Evolutionary conservation across 1,140 invertebrate genomes (phyloP).

Genomic region (Drosophila erecta): DNA sequence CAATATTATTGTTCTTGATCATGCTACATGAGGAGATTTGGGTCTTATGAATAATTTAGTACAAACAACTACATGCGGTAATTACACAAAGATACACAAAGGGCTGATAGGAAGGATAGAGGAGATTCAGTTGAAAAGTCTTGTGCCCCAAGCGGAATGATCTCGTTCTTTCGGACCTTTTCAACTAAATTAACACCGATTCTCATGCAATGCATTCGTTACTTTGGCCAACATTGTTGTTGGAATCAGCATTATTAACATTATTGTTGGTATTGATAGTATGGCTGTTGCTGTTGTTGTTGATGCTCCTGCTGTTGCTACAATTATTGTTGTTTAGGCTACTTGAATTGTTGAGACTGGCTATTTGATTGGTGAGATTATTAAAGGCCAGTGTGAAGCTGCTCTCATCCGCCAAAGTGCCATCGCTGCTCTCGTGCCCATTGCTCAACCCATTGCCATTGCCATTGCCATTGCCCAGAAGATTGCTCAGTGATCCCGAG

Average conservation of each 20-base stretch:
- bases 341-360: constrained; percentile 67
- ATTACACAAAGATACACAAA: constrained; percentile 25
- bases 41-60: constrained; percentile 57
- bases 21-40: constrained; percentile 22
- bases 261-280: constrained; percentile 32
- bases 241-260: constrained; percentile 67
- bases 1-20: constrained; percentile 31
- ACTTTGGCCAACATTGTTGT: constrained; percentile 75
- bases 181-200: constrained; percentile 72
- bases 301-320: constrained; percentile 40
- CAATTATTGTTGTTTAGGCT: constrained; percentile 36
- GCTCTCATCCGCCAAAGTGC: constrained; percentile 66
- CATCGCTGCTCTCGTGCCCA: constrained; percentile 64
- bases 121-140: constrained; percentile 43
- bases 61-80: constrained; percentile 59
- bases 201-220: constrained; percentile 81
- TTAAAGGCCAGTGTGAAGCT: constrained; percentile 71
- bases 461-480: constrained; percentile 58
- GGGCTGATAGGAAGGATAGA: neutral
- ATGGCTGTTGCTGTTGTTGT: constrained; percentile 35
- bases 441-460: constrained; percentile 32
- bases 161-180: constrained; percentile 20
- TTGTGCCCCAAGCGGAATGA: constrained; percentile 26
- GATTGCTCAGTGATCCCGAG: constrained; percentile 52
- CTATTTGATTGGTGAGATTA: constrained; percentile 71